Conservation (phyloP, 2,888 invertebrate genomes). For the Amphipoea oculea region DNA sequence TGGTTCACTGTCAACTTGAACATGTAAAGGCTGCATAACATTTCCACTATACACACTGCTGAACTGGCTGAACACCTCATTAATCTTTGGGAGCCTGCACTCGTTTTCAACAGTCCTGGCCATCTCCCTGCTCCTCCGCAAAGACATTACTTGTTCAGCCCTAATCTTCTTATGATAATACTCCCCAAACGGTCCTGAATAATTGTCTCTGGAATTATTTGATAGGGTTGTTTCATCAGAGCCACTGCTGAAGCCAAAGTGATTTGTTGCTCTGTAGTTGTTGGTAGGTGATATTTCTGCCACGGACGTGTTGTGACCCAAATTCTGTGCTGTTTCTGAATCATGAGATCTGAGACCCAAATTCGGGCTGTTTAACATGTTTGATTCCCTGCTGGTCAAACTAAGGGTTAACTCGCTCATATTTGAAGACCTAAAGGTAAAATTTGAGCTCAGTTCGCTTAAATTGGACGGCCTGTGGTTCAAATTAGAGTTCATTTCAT, state of each 20-base stretch:
- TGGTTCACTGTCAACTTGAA: constrained; percentile 75
- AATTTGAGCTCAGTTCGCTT: constrained; percentile 3
- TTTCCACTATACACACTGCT: constrained; percentile 63
- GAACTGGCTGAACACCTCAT: constrained; percentile 77
- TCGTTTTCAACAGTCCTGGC: constrained; percentile 24
- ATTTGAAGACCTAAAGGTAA: constrained; percentile 4
- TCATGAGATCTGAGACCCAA: not conserved
- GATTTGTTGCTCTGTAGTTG: not conserved
- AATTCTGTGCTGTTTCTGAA: not conserved
- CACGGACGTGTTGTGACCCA: not conserved
- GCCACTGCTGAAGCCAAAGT: constrained; percentile 11
- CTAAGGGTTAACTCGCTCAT: not conserved
- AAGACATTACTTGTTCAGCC: constrained; percentile 70
- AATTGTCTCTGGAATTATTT: constrained; percentile 30
- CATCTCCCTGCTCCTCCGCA: constrained; percentile 39
- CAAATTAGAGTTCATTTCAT: not conserved
- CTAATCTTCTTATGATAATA: constrained; percentile 80
- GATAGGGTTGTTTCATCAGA: constrained; percentile 40
- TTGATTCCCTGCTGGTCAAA: not conserved
- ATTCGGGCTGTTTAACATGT: not conserved
- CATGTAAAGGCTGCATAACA: constrained; percentile 73
- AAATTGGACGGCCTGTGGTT: not conserved
- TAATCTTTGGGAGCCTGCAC: constrained; percentile 75
- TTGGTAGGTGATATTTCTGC: not conserved
- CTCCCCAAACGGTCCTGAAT: constrained; percentile 44